Percentiles rank a stretch among this genome's conserved stretches.
phyloP scores from a whole-genome alignment of 2,797 vertebrate genomes.

The Myotis daubentonii region DNA sequence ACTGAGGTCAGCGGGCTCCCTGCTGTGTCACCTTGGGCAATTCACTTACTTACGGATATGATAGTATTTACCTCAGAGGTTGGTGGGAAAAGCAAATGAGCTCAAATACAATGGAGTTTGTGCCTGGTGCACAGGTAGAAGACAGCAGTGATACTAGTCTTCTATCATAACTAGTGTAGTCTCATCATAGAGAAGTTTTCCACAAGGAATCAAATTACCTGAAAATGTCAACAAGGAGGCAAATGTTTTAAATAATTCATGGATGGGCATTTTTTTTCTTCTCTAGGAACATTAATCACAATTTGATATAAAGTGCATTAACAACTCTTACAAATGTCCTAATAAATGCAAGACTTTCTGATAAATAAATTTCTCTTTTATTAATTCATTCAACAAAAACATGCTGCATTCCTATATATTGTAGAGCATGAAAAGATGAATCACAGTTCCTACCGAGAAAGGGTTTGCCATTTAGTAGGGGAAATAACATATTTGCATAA shows the following conservation, averaged over 20 bases:
- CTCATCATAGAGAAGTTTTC: background rate
- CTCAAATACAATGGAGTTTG: background rate
- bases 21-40: background rate
- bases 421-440: background rate
- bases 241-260: background rate
- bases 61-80: background rate
- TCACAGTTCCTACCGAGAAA: background rate
- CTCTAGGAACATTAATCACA: background rate
- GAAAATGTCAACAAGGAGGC: background rate
- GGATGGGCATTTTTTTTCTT: background rate
- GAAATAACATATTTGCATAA: background rate
- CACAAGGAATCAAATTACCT: background rate
- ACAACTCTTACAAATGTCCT: background rate
- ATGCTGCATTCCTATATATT: background rate
- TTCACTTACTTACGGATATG: slow-evolving; percentile 7
- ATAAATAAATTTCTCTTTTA: slow-evolving; percentile 23
- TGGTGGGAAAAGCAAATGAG: background rate
- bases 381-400: background rate
- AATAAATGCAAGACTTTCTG: slow-evolving; percentile 15
- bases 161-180: background rate
- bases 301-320: background rate
- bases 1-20: background rate
- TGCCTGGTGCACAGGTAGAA: background rate
- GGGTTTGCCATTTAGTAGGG: background rate
- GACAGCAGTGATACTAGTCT: background rate